Percentiles rank a stretch among this genome's conserved stretches.
Evolutionary conservation across 2,888 invertebrate species (phyloP).

Genomic region (Taphrorychus bicolor): DNA sequence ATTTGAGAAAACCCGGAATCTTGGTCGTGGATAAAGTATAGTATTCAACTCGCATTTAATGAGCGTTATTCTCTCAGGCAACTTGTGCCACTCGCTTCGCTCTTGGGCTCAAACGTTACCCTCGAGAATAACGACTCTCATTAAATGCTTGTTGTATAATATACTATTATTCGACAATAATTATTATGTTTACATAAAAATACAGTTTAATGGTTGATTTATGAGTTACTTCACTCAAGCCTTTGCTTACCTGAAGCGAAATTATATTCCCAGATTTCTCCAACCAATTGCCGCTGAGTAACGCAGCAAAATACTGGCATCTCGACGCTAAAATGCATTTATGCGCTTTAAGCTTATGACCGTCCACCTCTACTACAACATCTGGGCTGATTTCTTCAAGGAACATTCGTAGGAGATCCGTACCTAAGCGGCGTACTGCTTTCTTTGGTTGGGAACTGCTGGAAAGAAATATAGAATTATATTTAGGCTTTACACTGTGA

Average conservation of each 20-base stretch:
- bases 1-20: no score
- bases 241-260: constrained; percentile 77
- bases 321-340: constrained; percentile 91
- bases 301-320: constrained; percentile 92
- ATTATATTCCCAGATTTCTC: constrained; percentile 83
- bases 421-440: constrained; percentile 71
- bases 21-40: no score
- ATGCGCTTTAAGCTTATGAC: constrained; percentile 84
- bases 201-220: no score
- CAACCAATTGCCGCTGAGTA: constrained; percentile 86
- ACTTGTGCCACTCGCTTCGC: no score
- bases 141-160: no score
- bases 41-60: no score
- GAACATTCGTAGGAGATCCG: constrained; percentile 90
- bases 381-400: constrained; percentile 90
- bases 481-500: background rate
- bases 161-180: no score
- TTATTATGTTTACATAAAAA: no score
- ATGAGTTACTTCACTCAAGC: no score
- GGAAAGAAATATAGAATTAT: background rate
- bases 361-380: constrained; percentile 84
- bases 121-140: no score
- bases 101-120: no score
- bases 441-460: constrained; percentile 37
- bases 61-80: no score